Evolutionary conservation across 1,140 invertebrate species (phyloP).

Genomic region (Eciton burchellii): DNA sequence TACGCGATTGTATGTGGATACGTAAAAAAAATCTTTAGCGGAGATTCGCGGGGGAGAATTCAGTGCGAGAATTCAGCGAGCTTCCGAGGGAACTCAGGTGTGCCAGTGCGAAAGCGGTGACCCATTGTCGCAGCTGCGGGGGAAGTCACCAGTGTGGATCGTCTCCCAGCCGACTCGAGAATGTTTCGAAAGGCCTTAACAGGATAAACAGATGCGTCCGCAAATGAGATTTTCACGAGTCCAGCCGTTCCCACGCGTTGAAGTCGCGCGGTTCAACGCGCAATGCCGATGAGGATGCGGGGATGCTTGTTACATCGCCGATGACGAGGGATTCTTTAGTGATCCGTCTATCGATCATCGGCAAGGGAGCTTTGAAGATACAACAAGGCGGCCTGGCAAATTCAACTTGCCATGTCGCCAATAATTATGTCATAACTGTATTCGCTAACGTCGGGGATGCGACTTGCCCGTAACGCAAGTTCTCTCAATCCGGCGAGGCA

Average conservation of each 20-base stretch:
- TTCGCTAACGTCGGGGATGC: neutral
- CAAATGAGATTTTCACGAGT: slow-evolving; percentile 61
- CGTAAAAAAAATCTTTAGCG: neutral
- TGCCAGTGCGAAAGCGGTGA: slow-evolving; percentile 79
- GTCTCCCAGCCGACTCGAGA: slow-evolving; percentile 48
- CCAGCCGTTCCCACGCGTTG: neutral
- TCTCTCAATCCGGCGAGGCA: neutral
- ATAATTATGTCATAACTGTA: neutral
- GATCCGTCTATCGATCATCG: neutral
- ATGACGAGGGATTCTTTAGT: no score
- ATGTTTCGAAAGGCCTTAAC: slow-evolving; percentile 66
- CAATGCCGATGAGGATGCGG: neutral
- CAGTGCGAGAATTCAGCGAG: slow-evolving; percentile 35
- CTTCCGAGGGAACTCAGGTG: slow-evolving; percentile 61
- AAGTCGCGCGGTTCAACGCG: neutral
- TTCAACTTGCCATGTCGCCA: neutral
- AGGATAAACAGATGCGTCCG: slow-evolving; percentile 67
- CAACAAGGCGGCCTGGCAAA: neutral
- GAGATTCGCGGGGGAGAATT: slow-evolving; percentile 50
- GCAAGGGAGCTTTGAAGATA: neutral
- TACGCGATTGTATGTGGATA: neutral
- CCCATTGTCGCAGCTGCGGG: slow-evolving; percentile 78
- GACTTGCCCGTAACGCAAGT: neutral
- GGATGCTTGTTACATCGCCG: no score
- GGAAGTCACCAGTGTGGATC: slow-evolving; percentile 58